phyloP scores from a whole-genome alignment of 1,140 invertebrate species.

The Diorhabda carinulata region DNA sequence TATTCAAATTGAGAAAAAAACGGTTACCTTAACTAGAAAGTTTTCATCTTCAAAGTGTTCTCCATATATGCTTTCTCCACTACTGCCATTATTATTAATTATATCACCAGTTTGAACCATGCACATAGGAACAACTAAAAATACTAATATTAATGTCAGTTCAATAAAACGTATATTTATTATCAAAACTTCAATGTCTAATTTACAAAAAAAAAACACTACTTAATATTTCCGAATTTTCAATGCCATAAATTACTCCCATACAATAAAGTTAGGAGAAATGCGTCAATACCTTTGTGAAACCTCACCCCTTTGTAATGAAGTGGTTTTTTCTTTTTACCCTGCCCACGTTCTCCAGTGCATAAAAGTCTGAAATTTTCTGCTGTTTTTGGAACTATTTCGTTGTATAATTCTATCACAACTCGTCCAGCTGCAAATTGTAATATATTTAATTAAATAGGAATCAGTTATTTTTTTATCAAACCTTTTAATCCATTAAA shows the following conservation, averaged over 20 bases:
- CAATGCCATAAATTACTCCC: neutral
- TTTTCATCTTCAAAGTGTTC: slow-evolving; percentile 86
- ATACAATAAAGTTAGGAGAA: neutral
- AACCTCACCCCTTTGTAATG: slow-evolving; percentile 73
- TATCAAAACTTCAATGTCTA: neutral
- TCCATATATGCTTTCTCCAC: slow-evolving; percentile 94
- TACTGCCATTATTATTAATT: slow-evolving; percentile 74
- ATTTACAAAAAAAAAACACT: neutral
- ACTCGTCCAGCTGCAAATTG: slow-evolving; percentile 68
- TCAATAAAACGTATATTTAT: neutral
- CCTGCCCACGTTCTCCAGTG: slow-evolving; percentile 78
- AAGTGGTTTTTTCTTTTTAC: slow-evolving; percentile 62
- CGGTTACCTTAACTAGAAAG: slow-evolving; percentile 63
- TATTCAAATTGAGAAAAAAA: neutral
- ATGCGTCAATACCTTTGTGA: slow-evolving; percentile 62
- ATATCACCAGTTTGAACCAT: slow-evolving; percentile 86
- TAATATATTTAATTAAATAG: slow-evolving; percentile 28
- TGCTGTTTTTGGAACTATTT: slow-evolving; percentile 84
- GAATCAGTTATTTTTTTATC: slow-evolving; percentile 22
- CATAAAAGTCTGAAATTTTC: slow-evolving; percentile 90
- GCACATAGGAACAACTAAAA: slow-evolving; percentile 67
- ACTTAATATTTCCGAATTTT: neutral
- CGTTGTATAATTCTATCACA: slow-evolving; percentile 74
- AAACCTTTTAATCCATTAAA: slow-evolving; percentile 37
- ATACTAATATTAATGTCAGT: neutral